Evolutionary conservation across 2,797 vertebrate genomes (phyloP), one percentile per base, ranked within the genome.

Genomic region (Macropodus opercularis): DNA sequence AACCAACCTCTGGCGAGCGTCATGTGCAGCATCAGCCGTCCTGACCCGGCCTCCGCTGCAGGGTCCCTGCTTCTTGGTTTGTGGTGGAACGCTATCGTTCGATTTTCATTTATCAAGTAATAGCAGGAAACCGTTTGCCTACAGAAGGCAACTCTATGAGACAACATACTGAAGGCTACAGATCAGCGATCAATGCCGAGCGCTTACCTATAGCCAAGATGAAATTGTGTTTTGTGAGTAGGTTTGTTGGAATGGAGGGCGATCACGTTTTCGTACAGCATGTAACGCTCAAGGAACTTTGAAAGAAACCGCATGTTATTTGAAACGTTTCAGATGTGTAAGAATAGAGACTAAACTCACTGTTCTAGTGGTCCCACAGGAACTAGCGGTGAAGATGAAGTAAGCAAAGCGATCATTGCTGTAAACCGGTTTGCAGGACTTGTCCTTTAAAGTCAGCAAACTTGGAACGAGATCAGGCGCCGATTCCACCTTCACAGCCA

Each of bases 261-360:
- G 7, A 94, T 91, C 29, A 90, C 85, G 56, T 94, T 94, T 41
- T 91, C 76, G 69, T 94, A 93, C n/a, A 92, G 8, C 88, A 93
- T 80, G 71, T 88, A 62, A 22, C 85, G 48, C 15, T 87, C 77
- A 13, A 80, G 81, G 75, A 93, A 93, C 93, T 93, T 23, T 6
- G 22, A 2, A 27, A 17, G 24, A 5, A 2, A 11, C 3, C 3
- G 3, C n/a, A 4, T 17, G 6, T 6, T 0, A 19, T 14, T 8
- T 11, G 13, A 3, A 10, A 3, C 0, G 8, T 14, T 31, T 5
- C 3, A 39, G 2, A 34, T 27, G 15, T 14, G 13, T 11, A 12
- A 3, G 1, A 14, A n/a, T 11, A 12, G 3, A 2, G 5, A 11
- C 10, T 13, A 8, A 1, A 57, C 54, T 27, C 67, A 92, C 93